phyloP scores from a whole-genome alignment of 2,797 vertebrate species.

The Numenius phaeopus region DNA sequence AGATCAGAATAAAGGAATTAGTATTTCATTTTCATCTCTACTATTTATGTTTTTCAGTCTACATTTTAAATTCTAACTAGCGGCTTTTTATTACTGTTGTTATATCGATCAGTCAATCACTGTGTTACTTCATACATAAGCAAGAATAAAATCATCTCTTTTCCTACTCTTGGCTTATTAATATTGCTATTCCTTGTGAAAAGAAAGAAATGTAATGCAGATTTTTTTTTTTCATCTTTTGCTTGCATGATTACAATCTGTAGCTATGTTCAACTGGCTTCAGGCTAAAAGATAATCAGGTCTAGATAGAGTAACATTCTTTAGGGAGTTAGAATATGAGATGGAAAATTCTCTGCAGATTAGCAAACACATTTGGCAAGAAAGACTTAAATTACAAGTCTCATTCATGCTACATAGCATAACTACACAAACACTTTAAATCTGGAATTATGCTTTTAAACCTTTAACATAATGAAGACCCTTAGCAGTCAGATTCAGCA shows the following conservation, averaged over 20 bases:
- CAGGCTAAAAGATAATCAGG: constrained; percentile 44
- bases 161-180: constrained; percentile 45
- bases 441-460: constrained; percentile 3
- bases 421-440: background rate
- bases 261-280: constrained; percentile 8
- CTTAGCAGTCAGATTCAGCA: background rate
- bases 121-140: background rate
- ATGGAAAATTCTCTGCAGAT: constrained; percentile 30
- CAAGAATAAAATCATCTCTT: constrained; percentile 28
- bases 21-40: constrained; percentile 40
- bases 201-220: background rate
- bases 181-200: constrained; percentile 15
- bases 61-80: constrained; percentile 27
- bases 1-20: background rate
- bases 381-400: constrained; percentile 51
- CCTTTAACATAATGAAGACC: background rate
- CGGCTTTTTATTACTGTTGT: constrained; percentile 21
- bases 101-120: background rate
- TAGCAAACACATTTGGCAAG: constrained; percentile 36
- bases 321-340: constrained; percentile 35
- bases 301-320: constrained; percentile 33
- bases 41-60: background rate
- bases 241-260: constrained; percentile 19
- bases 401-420: background rate
- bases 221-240: constrained; percentile 32